Conservation (phyloP, 2,797 vertebrate genomes). For the Oryzias dopingdopingensis region DNA sequence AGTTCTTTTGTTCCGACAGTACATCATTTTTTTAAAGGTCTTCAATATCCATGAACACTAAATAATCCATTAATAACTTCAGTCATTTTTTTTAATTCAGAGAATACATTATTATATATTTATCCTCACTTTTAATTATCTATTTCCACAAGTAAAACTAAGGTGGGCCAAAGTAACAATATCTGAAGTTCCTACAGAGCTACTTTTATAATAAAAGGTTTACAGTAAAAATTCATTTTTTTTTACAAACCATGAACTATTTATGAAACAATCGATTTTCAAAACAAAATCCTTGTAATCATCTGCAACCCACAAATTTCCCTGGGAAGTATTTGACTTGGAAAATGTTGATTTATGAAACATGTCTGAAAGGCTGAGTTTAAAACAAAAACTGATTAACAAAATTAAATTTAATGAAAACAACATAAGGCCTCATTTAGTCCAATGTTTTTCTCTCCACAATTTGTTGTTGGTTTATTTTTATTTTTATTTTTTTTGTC, state of each 20-base stretch:
- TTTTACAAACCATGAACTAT: background rate
- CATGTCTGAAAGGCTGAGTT: slow-evolving; percentile 12
- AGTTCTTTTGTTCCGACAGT: background rate
- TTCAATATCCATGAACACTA: background rate
- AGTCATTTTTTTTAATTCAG: no score
- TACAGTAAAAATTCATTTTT: background rate
- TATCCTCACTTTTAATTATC: background rate
- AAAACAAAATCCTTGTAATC: slow-evolving; percentile 17
- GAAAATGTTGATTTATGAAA: slow-evolving; percentile 19
- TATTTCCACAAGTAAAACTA: background rate
- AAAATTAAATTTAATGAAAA: no score
- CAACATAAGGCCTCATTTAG: no score
- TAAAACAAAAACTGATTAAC: no score
- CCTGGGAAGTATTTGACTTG: slow-evolving; percentile 20
- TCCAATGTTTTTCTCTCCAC: no score
- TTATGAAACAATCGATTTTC: slow-evolving; percentile 2
- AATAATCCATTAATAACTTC: no score
- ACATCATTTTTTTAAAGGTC: slow-evolving; percentile 2
- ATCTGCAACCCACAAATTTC: background rate
- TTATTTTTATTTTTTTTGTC: no score
- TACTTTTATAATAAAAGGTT: background rate
- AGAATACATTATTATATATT: background rate
- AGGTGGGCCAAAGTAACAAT: background rate
- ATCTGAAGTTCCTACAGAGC: background rate
- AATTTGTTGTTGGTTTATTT: no score